These are phyloP conservation scores for Adelosebastes latens DNA, from an alignment of 2,797 vertebrate species.

Conservation along the genomic window DNA sequence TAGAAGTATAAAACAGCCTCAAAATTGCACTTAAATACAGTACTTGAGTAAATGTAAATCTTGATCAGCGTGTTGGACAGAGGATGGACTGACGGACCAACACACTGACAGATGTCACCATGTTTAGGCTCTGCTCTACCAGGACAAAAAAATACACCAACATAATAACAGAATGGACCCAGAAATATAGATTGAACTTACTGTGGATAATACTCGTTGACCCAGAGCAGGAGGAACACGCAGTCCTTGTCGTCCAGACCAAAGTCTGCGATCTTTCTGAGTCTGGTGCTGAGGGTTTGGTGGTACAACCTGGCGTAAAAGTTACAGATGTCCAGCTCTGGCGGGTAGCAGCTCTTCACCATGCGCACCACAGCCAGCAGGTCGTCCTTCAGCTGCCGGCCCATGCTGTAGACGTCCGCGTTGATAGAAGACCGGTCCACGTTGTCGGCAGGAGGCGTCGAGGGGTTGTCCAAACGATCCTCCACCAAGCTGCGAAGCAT, in stretches of 20 bases:
- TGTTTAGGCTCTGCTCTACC: neutral
- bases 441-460: fast-evolving
- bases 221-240: constrained; percentile 86
- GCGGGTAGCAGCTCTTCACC: constrained; percentile 86
- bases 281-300: constrained; percentile 73
- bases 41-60: neutral
- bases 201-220: constrained; percentile 87
- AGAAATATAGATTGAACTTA: constrained; percentile 72
- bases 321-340: constrained; percentile 83
- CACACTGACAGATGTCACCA: fast-evolving
- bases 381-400: constrained; percentile 85
- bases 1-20: neutral
- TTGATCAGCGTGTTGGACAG: neutral
- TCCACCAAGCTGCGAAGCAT: constrained; percentile 72
- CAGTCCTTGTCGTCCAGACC: constrained; percentile 83
- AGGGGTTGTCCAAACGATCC: constrained; percentile 75
- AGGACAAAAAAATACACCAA: neutral
- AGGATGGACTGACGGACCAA: neutral
- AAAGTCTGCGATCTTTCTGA: constrained; percentile 78
- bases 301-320: constrained; percentile 88
- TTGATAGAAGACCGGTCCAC: constrained; percentile 73
- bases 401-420: constrained; percentile 77
- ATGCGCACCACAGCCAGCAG: constrained; percentile 80
- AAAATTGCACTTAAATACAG: no score
- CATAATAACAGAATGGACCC: neutral